Evolutionary conservation across 2,888 invertebrate species (phyloP), one percentile per base, ranked within the genome.

Genomic region (Seladonia tumulorum): DNA sequence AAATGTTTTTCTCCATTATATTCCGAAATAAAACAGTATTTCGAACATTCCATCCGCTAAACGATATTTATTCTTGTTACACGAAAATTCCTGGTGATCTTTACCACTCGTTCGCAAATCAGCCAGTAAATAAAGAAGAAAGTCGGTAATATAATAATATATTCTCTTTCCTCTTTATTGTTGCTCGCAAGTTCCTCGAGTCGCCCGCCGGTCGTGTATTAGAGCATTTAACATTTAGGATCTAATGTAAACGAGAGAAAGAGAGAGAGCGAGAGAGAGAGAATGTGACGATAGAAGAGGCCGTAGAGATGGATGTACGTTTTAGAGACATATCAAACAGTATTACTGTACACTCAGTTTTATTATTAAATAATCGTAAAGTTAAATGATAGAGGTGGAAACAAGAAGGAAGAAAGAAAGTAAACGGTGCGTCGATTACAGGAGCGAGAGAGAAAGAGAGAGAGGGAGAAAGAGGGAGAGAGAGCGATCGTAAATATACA

Each of bases 301-400:
- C 70, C 74, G 91, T 91, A 78, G 75, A 91, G 91, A 90, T 92
- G 85, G 90, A 90, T 92, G 91, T 93, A 93, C 92, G 90, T 93
- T 88, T 85, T 94, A 94, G 93, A 93, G 90, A 94, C 94, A 94
- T 94, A 94, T 94, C 94, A 94, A 94, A 91, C 94, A 94, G 94
- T 94, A 94, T 94, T 94, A 94, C 92, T 93, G 94, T 93, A 91
- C 91, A 93, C 93, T 93, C 94, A 89, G 92, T 93, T 94, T 91
- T 92, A 92, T 76, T 90, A 82, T 70, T 85, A 86, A 85, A 86
- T 88, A 87, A 87, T 88, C 75, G 68, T 92, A 92, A 85, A 91
- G 90, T 85, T 82, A 88, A 87, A n/a, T 22, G 5, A 73, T 45
- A 39, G 45, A n/a, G 18, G 16, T 29, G 25, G 22, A 25, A 12